Evolutionary conservation across 2,888 invertebrate species (phyloP).

Genomic region (Andrena dorsata): DNA sequence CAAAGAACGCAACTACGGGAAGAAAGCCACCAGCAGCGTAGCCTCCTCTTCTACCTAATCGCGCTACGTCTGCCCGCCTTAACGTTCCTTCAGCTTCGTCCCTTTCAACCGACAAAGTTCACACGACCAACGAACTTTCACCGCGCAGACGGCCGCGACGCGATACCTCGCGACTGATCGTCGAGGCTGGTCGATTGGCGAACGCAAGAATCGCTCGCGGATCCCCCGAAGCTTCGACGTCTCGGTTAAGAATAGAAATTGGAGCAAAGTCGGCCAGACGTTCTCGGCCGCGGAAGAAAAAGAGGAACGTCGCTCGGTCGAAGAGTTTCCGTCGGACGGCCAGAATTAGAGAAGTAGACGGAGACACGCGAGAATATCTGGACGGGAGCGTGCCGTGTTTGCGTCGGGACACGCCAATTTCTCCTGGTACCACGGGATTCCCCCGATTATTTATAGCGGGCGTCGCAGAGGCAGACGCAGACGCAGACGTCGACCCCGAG

Average conservation of each 20-base stretch:
- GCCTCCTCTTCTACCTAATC: conserved; percentile 5
- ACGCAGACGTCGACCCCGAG: conserved; percentile 19
- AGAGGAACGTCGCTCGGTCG: conserved; percentile 2
- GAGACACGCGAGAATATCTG: conserved; percentile 40
- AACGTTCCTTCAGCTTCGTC: too few species aligned
- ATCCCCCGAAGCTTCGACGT: conserved; percentile 30
- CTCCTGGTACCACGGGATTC: conserved; percentile 74
- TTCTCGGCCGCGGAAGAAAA: conserved; percentile 49
- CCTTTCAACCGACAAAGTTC: too few species aligned
- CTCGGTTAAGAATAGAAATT: conserved; percentile 58
- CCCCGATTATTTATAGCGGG: conserved; percentile 80
- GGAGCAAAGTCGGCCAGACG: conserved; percentile 60
- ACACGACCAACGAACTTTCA: too few species aligned
- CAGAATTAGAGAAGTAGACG: conserved; percentile 48
- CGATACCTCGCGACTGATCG: background rate
- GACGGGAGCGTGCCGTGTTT: conserved; percentile 40
- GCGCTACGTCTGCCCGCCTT: too few species aligned
- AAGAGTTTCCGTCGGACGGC: conserved; percentile 44
- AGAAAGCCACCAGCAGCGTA: background rate
- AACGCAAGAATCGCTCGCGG: conserved; percentile 8
- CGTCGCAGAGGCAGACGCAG: conserved; percentile 50
- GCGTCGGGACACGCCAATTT: conserved; percentile 54
- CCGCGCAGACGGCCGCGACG: background rate
- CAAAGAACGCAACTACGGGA: conserved; percentile 47
- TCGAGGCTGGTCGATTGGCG: conserved; percentile 3